Evolutionary conservation across 2,888 invertebrate genomes (phyloP).

Genomic region (Eristalinus aeneus): DNA sequence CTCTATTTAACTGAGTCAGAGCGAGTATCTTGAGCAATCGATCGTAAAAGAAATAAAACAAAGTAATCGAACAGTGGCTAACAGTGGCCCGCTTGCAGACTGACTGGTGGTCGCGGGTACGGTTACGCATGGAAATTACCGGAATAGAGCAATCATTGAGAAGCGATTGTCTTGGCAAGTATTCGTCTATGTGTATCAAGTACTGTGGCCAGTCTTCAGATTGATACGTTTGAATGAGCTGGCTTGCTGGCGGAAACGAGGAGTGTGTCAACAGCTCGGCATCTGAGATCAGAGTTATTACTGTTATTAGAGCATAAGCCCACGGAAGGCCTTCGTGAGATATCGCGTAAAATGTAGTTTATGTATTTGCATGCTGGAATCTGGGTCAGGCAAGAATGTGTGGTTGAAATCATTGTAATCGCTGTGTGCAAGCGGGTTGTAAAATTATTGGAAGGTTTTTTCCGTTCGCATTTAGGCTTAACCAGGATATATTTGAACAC

Average conservation of each 20-base stretch:
- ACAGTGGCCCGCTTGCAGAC: conserved; percentile 5
- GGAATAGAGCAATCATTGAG: neutral
- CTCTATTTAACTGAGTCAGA: conserved; percentile 30
- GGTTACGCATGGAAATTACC: neutral
- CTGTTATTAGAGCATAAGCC: neutral
- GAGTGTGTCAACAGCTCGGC: neutral
- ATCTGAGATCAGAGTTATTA: neutral
- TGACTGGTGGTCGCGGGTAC: neutral
- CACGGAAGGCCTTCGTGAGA: neutral
- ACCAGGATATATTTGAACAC: neutral
- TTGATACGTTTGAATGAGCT: neutral
- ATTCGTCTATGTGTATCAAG: neutral
- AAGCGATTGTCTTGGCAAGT: neutral
- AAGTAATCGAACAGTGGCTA: conserved; percentile 23
- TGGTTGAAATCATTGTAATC: neutral
- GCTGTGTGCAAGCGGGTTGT: neutral
- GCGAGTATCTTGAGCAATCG: conserved; percentile 55
- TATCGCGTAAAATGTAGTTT: neutral
- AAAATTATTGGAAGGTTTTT: neutral
- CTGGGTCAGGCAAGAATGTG: neutral
- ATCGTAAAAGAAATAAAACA: conserved; percentile 27
- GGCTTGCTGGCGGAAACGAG: neutral
- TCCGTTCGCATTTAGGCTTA: too few relatives aligned
- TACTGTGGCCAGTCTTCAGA: neutral
- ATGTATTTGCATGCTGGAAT: neutral